phyloP scores from a whole-genome alignment of 2,888 invertebrate species.

The Colletes collaris region DNA sequence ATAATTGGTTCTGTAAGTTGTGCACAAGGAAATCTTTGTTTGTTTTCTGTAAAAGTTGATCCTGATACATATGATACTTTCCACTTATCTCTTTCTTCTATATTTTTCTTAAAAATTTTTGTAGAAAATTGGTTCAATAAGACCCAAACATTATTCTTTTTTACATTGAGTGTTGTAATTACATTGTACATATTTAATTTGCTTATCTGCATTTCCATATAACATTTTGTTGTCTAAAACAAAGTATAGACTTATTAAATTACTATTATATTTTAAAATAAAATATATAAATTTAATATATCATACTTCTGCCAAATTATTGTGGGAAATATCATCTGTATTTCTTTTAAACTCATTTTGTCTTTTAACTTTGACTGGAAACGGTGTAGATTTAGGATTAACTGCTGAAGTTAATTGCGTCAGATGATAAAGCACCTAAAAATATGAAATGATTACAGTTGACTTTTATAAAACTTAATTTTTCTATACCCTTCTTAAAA shows the following conservation, averaged over 20 bases:
- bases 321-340: constrained; percentile 70
- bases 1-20: constrained; percentile 63
- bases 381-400: constrained; percentile 74
- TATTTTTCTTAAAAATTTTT: constrained; percentile 59
- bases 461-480: not conserved
- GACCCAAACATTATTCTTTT: constrained; percentile 65
- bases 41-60: constrained; percentile 77
- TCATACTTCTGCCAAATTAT: constrained; percentile 74
- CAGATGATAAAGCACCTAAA: constrained; percentile 80
- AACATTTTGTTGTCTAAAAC: constrained; percentile 75
- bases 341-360: constrained; percentile 64
- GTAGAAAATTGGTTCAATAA: constrained; percentile 68
- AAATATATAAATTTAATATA: constrained; percentile 2
- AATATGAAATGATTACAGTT: constrained; percentile 28
- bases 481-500: not conserved
- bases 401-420: constrained; percentile 78
- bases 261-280: not conserved
- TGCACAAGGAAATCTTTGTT: constrained; percentile 68
- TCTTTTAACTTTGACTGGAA: constrained; percentile 70
- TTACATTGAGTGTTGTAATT: constrained; percentile 62
- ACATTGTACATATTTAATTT: constrained; percentile 68
- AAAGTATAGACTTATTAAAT: constrained; percentile 17
- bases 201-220: constrained; percentile 69
- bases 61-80: constrained; percentile 79
- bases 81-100: constrained; percentile 74